A percentile compares a stretch with the other conserved stretches of the same genome.
These are phyloP conservation scores for Aplocera efformata DNA, from an alignment of 2,888 invertebrate genomes.

Conservation along the genomic window DNA sequence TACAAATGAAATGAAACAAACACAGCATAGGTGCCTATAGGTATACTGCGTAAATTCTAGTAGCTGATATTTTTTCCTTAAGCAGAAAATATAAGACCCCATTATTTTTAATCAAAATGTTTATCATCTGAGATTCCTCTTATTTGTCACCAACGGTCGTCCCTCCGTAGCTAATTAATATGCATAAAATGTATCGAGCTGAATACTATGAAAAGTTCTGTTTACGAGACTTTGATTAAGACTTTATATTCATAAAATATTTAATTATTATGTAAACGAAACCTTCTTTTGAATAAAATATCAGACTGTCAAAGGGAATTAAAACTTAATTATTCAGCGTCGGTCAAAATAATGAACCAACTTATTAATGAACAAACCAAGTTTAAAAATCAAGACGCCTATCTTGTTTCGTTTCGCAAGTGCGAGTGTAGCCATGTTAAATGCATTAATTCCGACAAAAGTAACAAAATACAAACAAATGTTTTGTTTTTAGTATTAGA, in stretches of 20 bases:
- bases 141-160: conserved; percentile 28
- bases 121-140: conserved; percentile 32
- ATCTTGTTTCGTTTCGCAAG: conserved; percentile 34
- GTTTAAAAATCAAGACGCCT: conserved; percentile 24
- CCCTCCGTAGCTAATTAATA: conserved; percentile 57
- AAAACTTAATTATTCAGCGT: conserved; percentile 56
- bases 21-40: no score
- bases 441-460: conserved; percentile 64
- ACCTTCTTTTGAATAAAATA: conserved; percentile 77
- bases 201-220: conserved; percentile 72
- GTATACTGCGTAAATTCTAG: no score
- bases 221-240: conserved; percentile 70
- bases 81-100: conserved; percentile 9
- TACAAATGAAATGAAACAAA: no score
- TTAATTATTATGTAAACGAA: conserved; percentile 80
- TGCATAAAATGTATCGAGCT: conserved; percentile 70
- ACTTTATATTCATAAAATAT: conserved; percentile 77
- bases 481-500: conserved; percentile 73
- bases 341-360: conserved; percentile 36
- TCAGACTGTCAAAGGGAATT: conserved; percentile 74
- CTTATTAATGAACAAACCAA: conserved; percentile 37
- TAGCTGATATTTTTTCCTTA: no score
- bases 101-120: conserved; percentile 30
- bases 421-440: conserved; percentile 50
- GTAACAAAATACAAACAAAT: conserved; percentile 74